phyloP scores from a whole-genome alignment of 1,140 invertebrate species.

The Belonocnema kinseyi region DNA sequence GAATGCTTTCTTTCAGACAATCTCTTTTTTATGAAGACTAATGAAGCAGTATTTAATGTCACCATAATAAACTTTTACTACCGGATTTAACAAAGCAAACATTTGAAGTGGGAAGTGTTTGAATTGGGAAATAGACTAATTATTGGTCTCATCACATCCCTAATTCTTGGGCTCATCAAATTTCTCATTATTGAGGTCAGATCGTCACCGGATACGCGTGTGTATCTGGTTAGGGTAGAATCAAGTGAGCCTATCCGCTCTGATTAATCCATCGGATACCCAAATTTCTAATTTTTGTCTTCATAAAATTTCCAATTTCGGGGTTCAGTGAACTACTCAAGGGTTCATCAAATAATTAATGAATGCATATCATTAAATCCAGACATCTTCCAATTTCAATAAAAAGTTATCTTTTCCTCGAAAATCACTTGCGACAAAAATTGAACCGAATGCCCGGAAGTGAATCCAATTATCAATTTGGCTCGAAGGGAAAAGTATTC shows the following conservation, averaged over 20 bases:
- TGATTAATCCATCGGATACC: not conserved
- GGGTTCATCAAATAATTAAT: not conserved
- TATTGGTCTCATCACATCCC: slow-evolving; percentile 18
- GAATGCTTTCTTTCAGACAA: not conserved
- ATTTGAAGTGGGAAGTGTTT: slow-evolving; percentile 5
- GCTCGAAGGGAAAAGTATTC: not conserved
- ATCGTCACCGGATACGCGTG: slow-evolving; percentile 17
- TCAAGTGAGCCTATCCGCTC: slow-evolving; percentile 4
- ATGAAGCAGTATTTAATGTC: not conserved
- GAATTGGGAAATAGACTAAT: slow-evolving; percentile 5
- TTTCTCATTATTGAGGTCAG: slow-evolving; percentile 24
- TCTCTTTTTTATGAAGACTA: not conserved
- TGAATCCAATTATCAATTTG: not conserved
- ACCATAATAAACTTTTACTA: not conserved
- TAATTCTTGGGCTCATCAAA: slow-evolving; percentile 24
- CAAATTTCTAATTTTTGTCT: not conserved
- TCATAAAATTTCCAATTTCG: not conserved
- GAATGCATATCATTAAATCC: not conserved
- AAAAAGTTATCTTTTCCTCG: too few species aligned
- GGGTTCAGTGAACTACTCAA: too few species aligned
- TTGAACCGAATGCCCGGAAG: not conserved
- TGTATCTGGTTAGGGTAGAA: slow-evolving; percentile 22
- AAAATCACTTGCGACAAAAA: not conserved
- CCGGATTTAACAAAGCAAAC: slow-evolving; percentile 3
- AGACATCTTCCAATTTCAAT: not conserved